Conservation (phyloP, 2,797 vertebrate species). For the Balearica regulorum region DNA sequence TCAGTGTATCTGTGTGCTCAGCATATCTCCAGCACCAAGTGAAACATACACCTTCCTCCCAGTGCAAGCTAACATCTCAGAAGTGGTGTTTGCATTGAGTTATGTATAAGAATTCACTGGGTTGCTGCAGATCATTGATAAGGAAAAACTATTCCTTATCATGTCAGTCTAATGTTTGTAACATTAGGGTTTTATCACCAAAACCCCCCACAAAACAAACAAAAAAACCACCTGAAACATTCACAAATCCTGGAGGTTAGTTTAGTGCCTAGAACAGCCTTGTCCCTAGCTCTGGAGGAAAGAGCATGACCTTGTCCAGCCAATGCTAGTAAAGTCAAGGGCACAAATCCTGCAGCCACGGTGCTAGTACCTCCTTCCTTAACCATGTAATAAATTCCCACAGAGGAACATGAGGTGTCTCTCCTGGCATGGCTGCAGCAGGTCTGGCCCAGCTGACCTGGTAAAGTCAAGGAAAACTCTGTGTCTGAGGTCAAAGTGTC, state of each 20-base stretch:
- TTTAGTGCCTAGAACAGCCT: neutral
- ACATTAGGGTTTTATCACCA: neutral
- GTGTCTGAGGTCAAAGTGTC: neutral
- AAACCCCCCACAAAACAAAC: neutral
- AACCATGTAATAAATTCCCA: neutral
- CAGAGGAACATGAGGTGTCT: fast-evolving
- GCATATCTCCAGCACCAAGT: neutral
- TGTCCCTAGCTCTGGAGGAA: neutral
- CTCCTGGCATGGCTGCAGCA: neutral
- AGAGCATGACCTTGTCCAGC: neutral
- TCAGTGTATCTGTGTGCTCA: too few relatives aligned
- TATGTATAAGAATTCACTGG: neutral
- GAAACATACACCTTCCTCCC: neutral
- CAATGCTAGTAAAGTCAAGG: neutral
- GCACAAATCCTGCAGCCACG: neutral
- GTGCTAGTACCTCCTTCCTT: neutral
- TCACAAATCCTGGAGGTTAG: neutral
- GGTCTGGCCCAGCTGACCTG: neutral
- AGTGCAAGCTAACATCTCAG: neutral
- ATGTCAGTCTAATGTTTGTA: neutral
- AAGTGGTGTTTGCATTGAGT: neutral
- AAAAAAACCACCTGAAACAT: neutral
- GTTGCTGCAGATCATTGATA: neutral
- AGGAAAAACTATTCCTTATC: neutral
- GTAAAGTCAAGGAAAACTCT: neutral